Evolutionary conservation across 2,113 vertebrate genomes (phyloP).

Genomic region (Paradisaea rubra): DNA sequence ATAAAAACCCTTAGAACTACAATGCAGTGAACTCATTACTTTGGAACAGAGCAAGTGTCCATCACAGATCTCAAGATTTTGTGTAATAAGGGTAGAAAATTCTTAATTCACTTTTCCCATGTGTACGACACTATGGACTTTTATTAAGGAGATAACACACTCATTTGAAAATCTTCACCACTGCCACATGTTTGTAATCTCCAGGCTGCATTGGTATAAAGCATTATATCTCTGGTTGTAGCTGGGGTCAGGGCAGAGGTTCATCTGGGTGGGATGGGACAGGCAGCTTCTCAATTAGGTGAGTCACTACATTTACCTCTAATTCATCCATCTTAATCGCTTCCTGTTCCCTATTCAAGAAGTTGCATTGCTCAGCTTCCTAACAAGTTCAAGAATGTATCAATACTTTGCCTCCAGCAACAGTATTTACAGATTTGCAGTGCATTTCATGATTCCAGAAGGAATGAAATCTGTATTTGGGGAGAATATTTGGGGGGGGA

Average conservation of each 20-base stretch:
- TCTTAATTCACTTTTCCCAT: neutral
- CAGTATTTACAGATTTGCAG: neutral
- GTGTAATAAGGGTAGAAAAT: neutral
- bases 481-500: rapidly evolving
- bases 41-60: neutral
- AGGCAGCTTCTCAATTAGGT: neutral
- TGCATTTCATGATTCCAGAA: neutral
- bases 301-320: neutral
- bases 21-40: neutral
- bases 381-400: neutral
- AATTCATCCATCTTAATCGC: neutral
- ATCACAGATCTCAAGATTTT: neutral
- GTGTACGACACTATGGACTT: too few relatives aligned
- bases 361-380: neutral
- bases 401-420: neutral
- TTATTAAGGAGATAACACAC: neutral
- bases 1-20: neutral
- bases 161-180: neutral
- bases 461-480: neutral
- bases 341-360: neutral
- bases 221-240: neutral
- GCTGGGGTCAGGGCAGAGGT: neutral
- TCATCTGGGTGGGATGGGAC: neutral
- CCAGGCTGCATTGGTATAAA: neutral
- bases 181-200: neutral